Base-by-base conservation (phyloP, 2,113 vertebrate species). In the Glaucomys volans region DNA sequence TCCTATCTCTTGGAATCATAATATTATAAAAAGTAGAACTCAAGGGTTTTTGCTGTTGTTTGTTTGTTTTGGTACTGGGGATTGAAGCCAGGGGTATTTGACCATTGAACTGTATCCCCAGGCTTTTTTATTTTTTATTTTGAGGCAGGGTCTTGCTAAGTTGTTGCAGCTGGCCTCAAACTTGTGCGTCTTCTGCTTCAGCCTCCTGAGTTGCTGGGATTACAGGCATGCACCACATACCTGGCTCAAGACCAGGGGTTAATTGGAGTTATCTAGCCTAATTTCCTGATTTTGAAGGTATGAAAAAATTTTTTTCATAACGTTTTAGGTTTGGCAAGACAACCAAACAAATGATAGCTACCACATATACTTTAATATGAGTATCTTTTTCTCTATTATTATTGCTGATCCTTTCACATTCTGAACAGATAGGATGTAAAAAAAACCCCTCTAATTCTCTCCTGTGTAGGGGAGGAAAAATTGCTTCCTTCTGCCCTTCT, bases 251-350 rank as follows among this genome's bases (percentile, higher is more conserved):
- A 24, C 22, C 26, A 3, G 44, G 44, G 44, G 7, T n/a, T 85
- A 47, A 47, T 84, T 50, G 44, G 66, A 17, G 13, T 14, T 87
- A 35, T 35, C 7, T 16, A 88, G 44, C 1, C 4, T 42, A 59
- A n/a, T 22, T 72, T 93, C 35, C 8, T 91, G 50, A 32, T 87
- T 91, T 87, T 67, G 47, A 95, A 72, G 24, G 62, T 42, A 79
- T n/a, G 9, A 79, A 88, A 71, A 74, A 35, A 77, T 67, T 57
- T 57, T 54, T 50, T 47, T 54, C 22, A 74, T 40, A 80, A 4
- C 35, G 57, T 66, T 71, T 91, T 40, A 91, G 16, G 77, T 87
- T 87, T 79, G 44, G 13, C 1, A 90, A 90, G 71, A 54, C n/a
- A 82, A 74, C 8, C 59, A 93, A 59, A 62, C 5, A 67, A 35